These are phyloP conservation scores for Catharus fuscescens DNA, from an alignment of 2,113 vertebrate species.

Conservation along the genomic window DNA sequence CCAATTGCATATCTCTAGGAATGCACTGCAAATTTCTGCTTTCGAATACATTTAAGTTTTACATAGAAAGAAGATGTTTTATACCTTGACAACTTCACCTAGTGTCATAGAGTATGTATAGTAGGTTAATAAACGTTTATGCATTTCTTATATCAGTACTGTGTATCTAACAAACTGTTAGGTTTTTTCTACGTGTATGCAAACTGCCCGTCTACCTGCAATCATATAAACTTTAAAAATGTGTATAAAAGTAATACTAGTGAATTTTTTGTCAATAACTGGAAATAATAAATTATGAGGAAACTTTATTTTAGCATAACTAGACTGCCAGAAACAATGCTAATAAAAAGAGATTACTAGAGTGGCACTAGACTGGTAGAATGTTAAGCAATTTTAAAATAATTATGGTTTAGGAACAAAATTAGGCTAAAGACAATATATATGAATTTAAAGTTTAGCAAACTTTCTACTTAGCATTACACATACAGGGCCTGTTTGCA, in stretches of 20 bases:
- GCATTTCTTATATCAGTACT: slow-evolving; percentile 27
- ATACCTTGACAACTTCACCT: slow-evolving; percentile 9
- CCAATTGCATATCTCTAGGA: background rate
- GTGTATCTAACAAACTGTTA: slow-evolving; percentile 2
- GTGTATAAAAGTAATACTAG: background rate
- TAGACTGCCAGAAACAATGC: slow-evolving; percentile 31
- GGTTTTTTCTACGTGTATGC: slow-evolving; percentile 5
- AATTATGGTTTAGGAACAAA: slow-evolving; percentile 34
- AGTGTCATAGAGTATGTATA: background rate
- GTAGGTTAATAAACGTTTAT: background rate
- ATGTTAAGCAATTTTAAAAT: background rate
- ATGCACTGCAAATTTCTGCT: slow-evolving; percentile 25
- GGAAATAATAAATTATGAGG: background rate
- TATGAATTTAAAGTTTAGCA: slow-evolving; percentile 43
- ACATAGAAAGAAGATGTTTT: background rate
- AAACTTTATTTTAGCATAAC: slow-evolving; percentile 54
- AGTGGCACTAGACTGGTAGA: background rate
- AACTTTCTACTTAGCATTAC: background rate
- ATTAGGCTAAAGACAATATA: slow-evolving; percentile 5
- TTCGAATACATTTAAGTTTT: slow-evolving; percentile 19
- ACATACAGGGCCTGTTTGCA: background rate
- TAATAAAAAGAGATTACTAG: background rate
- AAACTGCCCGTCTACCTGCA: background rate
- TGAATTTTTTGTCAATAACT: slow-evolving; percentile 49
- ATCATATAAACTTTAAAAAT: background rate